Conservation (phyloP, 2,888 invertebrate species). For the Anticlea derivata region DNA sequence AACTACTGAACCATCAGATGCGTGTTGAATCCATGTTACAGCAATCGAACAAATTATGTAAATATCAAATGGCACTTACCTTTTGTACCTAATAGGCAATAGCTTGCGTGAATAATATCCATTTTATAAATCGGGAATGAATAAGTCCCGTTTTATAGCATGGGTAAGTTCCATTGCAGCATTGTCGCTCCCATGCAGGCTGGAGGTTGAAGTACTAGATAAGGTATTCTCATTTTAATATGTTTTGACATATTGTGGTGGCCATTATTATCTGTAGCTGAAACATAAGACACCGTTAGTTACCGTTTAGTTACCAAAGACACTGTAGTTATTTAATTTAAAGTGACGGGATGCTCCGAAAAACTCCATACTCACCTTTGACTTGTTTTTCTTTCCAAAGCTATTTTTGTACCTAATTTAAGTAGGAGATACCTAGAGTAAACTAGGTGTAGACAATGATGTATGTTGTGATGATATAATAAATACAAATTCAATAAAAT, state of each 20-base stretch:
- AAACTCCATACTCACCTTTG: constrained; percentile 3
- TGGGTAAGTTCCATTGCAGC: too few relatives aligned
- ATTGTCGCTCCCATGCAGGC: too few relatives aligned
- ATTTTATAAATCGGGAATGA: too few relatives aligned
- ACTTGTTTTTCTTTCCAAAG: constrained; percentile 8
- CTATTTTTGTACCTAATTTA: constrained; percentile 13
- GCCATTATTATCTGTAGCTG: constrained; percentile 19
- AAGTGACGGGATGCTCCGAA: not conserved
- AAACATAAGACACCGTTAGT: constrained; percentile 1
- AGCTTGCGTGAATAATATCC: too few relatives aligned
- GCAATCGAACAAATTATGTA: constrained; percentile 25
- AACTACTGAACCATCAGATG: constrained; percentile 16
- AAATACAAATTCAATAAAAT: not conserved
- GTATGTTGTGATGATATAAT: constrained; percentile 3
- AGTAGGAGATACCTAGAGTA: not conserved
- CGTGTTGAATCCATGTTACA: constrained; percentile 13
- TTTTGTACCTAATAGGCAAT: too few relatives aligned
- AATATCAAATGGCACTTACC: constrained; percentile 16
- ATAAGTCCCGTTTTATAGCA: too few relatives aligned
- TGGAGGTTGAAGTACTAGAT: not conserved
- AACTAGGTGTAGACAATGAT: not conserved
- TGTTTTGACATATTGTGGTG: constrained; percentile 7
- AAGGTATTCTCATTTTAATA: not conserved
- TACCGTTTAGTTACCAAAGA: constrained; percentile 24
- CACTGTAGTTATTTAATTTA: constrained; percentile 2